A percentile compares a stretch with the other conserved stretches of the same genome.
Conservation (phyloP, 92 coral and sea anemone genomes). For the Isaurus tuberculatus region DNA sequence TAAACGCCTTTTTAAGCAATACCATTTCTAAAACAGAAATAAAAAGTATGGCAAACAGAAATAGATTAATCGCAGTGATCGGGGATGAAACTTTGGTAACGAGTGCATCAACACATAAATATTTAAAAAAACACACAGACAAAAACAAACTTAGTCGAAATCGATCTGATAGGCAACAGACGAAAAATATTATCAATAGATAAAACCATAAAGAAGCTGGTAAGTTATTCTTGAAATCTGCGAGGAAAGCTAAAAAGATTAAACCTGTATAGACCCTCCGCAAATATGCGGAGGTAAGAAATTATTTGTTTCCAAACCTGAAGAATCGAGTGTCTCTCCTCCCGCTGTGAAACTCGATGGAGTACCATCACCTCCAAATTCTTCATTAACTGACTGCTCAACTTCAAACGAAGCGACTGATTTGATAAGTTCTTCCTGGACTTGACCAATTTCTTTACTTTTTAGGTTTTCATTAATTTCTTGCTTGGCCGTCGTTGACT, state of each 20-base stretch:
- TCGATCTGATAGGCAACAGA: neutral
- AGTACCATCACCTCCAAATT: slow-evolving; percentile 7
- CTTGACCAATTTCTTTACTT: neutral
- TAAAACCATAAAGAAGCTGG: neutral
- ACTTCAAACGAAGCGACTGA: neutral
- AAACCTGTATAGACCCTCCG: neutral
- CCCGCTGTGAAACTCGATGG: slow-evolving; percentile 6
- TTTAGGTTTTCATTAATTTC: neutral
- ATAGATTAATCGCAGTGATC: too few relatives aligned
- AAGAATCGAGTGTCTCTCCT: neutral
- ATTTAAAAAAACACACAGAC: too few relatives aligned
- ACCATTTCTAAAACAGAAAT: neutral
- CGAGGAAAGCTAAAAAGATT: slow-evolving; percentile 3
- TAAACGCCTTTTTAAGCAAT: neutral
- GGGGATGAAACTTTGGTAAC: too few relatives aligned
- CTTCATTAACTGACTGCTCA: slow-evolving; percentile 37
- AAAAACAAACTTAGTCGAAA: too few relatives aligned
- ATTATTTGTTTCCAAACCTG: slow-evolving; percentile 29
- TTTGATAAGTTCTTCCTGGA: slow-evolving; percentile 18
- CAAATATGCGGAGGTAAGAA: slow-evolving; percentile 3
- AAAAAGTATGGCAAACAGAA: neutral
- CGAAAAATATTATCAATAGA: neutral
- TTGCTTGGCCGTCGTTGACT: neutral
- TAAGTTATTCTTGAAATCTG: neutral
- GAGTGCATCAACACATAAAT: too few relatives aligned